Evolutionary conservation across 2,888 invertebrate species (phyloP).

Genomic region (Neoaliturus tenellus): DNA sequence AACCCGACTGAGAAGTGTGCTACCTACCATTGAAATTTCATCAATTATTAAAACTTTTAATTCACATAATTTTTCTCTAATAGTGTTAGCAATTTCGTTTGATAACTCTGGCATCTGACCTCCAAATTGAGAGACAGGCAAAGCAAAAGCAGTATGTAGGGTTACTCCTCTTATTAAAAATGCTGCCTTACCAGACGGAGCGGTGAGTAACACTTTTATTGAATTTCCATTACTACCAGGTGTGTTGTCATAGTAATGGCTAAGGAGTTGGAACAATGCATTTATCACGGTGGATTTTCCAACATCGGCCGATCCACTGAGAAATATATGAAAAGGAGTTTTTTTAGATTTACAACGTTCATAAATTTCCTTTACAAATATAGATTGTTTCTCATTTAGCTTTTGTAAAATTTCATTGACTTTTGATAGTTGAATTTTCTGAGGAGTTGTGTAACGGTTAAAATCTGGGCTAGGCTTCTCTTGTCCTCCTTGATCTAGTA

Average conservation of each 20-base stretch:
- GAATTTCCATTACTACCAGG: neutral
- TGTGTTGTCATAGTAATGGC: constrained; percentile 42
- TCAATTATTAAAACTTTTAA: constrained; percentile 69
- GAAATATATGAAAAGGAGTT: neutral
- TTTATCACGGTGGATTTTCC: constrained; percentile 12
- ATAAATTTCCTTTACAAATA: constrained; percentile 16
- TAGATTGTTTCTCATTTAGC: constrained; percentile 11
- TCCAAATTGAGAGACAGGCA: constrained; percentile 29
- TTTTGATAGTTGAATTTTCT: neutral
- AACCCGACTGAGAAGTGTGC: constrained; percentile 65
- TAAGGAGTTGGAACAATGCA: constrained; percentile 18
- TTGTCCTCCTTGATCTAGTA: neutral
- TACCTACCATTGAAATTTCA: constrained; percentile 69
- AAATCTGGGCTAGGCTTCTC: neutral
- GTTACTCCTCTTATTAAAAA: constrained; percentile 59
- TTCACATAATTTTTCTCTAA: constrained; percentile 62
- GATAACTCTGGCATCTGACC: constrained; percentile 22
- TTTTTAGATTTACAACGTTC: neutral
- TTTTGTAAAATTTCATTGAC: constrained; percentile 18
- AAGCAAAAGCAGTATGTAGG: constrained; percentile 54
- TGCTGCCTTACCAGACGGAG: constrained; percentile 56
- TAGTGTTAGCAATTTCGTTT: constrained; percentile 60
- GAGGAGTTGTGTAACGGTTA: constrained; percentile 16
- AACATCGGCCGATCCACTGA: constrained; percentile 23
- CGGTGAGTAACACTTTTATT: constrained; percentile 52